Conservation (phyloP, 2,797 vertebrate species). For the Strix occidentalis region DNA sequence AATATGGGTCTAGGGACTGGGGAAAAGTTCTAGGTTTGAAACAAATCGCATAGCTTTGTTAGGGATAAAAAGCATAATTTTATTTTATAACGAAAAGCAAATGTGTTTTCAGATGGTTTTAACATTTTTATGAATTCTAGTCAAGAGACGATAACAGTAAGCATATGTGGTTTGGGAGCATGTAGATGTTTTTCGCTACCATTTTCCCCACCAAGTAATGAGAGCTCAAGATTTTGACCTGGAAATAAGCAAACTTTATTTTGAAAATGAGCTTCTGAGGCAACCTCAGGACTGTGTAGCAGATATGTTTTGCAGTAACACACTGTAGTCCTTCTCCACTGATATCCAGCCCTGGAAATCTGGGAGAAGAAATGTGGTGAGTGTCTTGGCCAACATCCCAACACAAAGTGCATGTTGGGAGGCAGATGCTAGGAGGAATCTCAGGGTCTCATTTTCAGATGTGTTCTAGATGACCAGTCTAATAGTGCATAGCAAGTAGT, state of each 20-base stretch:
- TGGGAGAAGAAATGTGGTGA: background rate
- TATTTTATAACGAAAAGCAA: background rate
- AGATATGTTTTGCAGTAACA: background rate
- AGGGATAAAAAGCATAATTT: background rate
- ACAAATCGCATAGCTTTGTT: background rate
- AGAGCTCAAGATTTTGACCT: background rate
- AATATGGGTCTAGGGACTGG: background rate
- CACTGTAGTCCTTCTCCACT: background rate
- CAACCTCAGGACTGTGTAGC: background rate
- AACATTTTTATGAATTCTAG: background rate
- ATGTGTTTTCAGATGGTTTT: background rate
- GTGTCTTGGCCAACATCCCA: background rate
- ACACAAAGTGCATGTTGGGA: background rate
- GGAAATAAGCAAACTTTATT: background rate
- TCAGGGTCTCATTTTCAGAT: background rate
- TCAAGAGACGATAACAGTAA: background rate
- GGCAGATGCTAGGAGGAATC: background rate
- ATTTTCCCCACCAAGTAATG: background rate
- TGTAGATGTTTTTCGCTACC: background rate
- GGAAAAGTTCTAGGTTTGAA: background rate
- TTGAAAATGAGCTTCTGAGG: background rate
- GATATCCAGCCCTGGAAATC: background rate
- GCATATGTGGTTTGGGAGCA: rapidly evolving
- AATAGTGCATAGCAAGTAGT: background rate
- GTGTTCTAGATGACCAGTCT: background rate